Evolutionary conservation across 1,140 invertebrate species (phyloP).

Genomic region (Saccostrea echinata): DNA sequence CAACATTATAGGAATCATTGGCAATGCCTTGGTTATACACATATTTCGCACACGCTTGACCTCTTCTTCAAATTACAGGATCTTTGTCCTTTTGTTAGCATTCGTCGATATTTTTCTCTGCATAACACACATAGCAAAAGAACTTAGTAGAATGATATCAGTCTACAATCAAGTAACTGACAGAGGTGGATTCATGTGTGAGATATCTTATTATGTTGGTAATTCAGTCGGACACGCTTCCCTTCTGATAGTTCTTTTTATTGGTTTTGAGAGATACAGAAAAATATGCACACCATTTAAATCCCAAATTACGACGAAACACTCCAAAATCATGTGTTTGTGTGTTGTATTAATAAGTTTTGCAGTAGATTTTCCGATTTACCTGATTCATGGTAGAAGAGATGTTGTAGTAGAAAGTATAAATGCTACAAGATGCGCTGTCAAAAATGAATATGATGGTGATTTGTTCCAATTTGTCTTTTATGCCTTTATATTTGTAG

Average conservation of each 20-base stretch:
- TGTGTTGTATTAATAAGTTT: not conserved
- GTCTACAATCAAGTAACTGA: not conserved
- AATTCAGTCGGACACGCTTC: not conserved
- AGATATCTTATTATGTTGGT: not conserved
- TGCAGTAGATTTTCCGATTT: not conserved
- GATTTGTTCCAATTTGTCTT: not conserved
- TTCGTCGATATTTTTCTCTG: not conserved
- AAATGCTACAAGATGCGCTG: not conserved
- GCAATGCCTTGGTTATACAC: not conserved
- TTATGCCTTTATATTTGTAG: not conserved
- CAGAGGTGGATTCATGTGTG: not conserved
- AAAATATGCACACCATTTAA: conserved; percentile 1
- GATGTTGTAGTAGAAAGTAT: not conserved
- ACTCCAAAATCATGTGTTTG: not conserved
- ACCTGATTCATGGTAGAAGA: not conserved
- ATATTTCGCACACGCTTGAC: not conserved
- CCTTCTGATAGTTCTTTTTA: not conserved
- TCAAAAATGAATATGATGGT: not conserved
- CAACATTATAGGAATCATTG: not conserved
- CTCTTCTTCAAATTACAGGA: not conserved
- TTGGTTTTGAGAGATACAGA: not conserved
- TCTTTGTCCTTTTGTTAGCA: not conserved
- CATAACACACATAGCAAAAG: not conserved
- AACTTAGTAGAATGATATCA: not conserved
- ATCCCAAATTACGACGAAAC: not conserved